phyloP scores from a whole-genome alignment of 1,140 invertebrate species.

The Drosophila bocqueti region DNA sequence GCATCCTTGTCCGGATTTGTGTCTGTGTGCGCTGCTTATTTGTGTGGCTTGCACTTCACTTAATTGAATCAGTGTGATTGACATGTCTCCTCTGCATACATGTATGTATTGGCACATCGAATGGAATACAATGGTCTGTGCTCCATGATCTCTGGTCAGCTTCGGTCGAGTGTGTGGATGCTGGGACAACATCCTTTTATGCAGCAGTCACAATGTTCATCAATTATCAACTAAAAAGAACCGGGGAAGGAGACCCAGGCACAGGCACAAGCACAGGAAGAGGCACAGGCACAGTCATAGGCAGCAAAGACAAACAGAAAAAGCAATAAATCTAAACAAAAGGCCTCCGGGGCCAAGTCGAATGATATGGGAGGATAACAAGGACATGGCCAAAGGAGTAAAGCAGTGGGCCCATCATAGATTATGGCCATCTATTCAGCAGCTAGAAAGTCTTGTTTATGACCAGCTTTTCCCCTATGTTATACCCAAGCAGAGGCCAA shows the following conservation, averaged over 20 bases:
- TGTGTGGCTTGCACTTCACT: constrained; percentile 64
- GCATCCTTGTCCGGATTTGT: constrained; percentile 15
- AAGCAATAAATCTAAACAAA: constrained; percentile 76
- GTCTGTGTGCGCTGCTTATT: constrained; percentile 5
- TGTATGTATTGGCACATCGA: constrained; percentile 8
- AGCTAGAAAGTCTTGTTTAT: constrained; percentile 39
- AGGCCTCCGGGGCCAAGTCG: constrained; percentile 53
- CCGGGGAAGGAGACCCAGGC: constrained; percentile 23
- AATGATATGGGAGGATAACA: constrained; percentile 34
- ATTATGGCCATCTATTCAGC: constrained; percentile 44
- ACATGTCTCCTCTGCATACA: constrained; percentile 48
- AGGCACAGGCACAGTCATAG: constrained; percentile 3
- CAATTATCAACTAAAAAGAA: constrained; percentile 72
- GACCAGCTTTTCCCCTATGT: constrained; percentile 11
- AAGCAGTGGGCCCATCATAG: constrained; percentile 8
- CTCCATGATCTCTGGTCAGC: constrained; percentile 34
- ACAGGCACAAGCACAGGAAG: neutral
- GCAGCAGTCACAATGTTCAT: constrained; percentile 69
- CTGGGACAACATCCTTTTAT: constrained; percentile 27
- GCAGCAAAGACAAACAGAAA: constrained; percentile 34
- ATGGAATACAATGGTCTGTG: neutral
- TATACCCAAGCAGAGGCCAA: constrained; percentile 1
- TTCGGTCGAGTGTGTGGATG: constrained; percentile 9
- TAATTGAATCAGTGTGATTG: constrained; percentile 79
- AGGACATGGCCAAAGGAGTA: constrained; percentile 16